Evolutionary conservation across 35 echinoderm and acorn worm species (phyloP).

Genomic region (Heliocidaris tuberculata): DNA sequence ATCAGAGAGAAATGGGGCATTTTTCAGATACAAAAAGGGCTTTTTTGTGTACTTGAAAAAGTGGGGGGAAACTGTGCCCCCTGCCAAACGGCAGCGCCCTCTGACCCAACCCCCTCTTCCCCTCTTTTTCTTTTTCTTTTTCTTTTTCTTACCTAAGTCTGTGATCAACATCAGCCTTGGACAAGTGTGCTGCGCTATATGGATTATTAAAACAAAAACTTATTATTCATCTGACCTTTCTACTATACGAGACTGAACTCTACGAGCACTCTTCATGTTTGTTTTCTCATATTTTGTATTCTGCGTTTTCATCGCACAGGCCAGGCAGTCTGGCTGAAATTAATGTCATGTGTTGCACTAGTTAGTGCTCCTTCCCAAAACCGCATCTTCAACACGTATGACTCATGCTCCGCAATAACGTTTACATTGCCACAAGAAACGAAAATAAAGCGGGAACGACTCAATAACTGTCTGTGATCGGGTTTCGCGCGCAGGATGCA

Average conservation of each 20-base stretch:
- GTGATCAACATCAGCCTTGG: too few species aligned
- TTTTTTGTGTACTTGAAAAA: too few species aligned
- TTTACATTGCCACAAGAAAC: not conserved
- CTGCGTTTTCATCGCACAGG: not conserved
- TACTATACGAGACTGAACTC: not conserved
- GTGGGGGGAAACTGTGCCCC: too few species aligned
- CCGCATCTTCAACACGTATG: constrained; percentile 8
- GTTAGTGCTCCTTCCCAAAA: not conserved
- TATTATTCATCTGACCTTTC: not conserved
- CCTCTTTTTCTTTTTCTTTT: too few species aligned
- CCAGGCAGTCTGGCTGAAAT: not conserved
- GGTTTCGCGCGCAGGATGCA: not conserved
- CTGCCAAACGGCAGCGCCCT: too few species aligned
- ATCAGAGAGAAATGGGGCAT: too few species aligned
- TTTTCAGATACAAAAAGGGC: too few species aligned
- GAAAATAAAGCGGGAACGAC: not conserved
- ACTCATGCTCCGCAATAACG: not conserved
- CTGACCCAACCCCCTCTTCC: not conserved
- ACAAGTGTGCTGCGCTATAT: too few species aligned
- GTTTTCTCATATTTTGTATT: constrained; percentile 3
- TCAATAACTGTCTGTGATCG: not conserved
- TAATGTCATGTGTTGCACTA: constrained; percentile 3
- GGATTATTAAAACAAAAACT: not conserved
- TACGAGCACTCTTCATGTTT: not conserved
- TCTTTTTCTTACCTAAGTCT: too few species aligned